phyloP scores from a whole-genome alignment of 2,888 invertebrate species.

The Acrocyrtus sp. region DNA sequence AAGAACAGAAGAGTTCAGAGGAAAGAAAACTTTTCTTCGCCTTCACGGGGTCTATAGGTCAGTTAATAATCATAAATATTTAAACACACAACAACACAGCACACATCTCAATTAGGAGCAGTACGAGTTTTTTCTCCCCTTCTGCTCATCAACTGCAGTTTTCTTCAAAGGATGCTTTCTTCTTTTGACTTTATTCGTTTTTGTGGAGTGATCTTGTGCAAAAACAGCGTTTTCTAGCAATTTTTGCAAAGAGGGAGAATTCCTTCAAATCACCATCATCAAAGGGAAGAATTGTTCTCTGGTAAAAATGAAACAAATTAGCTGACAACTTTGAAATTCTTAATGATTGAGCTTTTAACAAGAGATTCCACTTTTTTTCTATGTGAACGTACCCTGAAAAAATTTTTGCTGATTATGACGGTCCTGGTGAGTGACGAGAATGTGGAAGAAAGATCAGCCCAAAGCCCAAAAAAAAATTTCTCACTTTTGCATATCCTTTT shows the following conservation, averaged over 20 bases:
- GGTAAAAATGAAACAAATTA: conserved; percentile 35
- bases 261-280: too few species aligned
- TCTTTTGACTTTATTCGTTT: too few species aligned
- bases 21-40: too few species aligned
- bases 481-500: conserved; percentile 10
- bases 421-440: conserved; percentile 22
- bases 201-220: too few species aligned
- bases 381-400: not conserved
- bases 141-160: not conserved
- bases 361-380: conserved; percentile 16
- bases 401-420: conserved; percentile 14
- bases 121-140: conserved; percentile 18
- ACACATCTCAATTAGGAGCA: conserved; percentile 48
- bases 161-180: too few species aligned
- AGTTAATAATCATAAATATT: conserved; percentile 50
- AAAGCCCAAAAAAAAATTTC: too few species aligned
- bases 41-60: conserved; percentile 37
- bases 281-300: too few species aligned
- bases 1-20: too few species aligned
- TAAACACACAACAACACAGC: conserved; percentile 44
- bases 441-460: too few species aligned
- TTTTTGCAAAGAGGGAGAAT: too few species aligned
- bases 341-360: conserved; percentile 39
- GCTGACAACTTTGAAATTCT: conserved; percentile 42
- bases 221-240: too few species aligned